These are phyloP conservation scores for Exocentrus adspersus DNA, from an alignment of 2,888 invertebrate genomes.

Conservation along the genomic window DNA sequence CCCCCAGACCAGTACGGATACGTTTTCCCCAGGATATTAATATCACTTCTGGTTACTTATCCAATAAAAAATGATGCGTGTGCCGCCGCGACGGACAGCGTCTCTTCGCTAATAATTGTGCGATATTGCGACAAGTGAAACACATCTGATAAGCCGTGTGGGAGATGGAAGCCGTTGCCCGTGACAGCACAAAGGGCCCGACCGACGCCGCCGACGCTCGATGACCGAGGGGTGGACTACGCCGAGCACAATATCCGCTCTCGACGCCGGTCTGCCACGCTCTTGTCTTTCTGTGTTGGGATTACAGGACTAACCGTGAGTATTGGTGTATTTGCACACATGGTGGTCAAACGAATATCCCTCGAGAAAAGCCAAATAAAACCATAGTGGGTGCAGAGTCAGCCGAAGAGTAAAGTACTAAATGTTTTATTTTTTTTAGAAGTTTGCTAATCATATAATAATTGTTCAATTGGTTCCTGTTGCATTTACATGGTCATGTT, in stretches of 20 bases:
- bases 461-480: too few relatives aligned
- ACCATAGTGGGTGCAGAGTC: too few relatives aligned
- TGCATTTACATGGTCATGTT: too few relatives aligned
- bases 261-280: slow-evolving; percentile 45
- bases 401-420: too few relatives aligned
- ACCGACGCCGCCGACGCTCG: slow-evolving; percentile 29
- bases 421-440: too few relatives aligned
- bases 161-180: slow-evolving; percentile 24
- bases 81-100: slow-evolving; percentile 29
- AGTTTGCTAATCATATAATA: too few relatives aligned
- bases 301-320: slow-evolving; percentile 37
- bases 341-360: too few relatives aligned
- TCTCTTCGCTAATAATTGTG: slow-evolving; percentile 49
- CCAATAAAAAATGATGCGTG: slow-evolving; percentile 48
- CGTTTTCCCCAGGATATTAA: slow-evolving; percentile 47
- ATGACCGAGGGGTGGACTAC: slow-evolving; percentile 36
- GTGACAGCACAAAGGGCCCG: slow-evolving; percentile 37
- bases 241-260: slow-evolving; percentile 45
- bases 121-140: slow-evolving; percentile 56
- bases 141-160: slow-evolving; percentile 51
- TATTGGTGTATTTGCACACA: slow-evolving; percentile 4
- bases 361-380: too few relatives aligned
- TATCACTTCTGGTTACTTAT: slow-evolving; percentile 45
- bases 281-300: slow-evolving; percentile 29
- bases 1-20: slow-evolving; percentile 38